Base-by-base conservation (phyloP, 2,888 invertebrate species). In the Sclerodermus sp. region DNA sequence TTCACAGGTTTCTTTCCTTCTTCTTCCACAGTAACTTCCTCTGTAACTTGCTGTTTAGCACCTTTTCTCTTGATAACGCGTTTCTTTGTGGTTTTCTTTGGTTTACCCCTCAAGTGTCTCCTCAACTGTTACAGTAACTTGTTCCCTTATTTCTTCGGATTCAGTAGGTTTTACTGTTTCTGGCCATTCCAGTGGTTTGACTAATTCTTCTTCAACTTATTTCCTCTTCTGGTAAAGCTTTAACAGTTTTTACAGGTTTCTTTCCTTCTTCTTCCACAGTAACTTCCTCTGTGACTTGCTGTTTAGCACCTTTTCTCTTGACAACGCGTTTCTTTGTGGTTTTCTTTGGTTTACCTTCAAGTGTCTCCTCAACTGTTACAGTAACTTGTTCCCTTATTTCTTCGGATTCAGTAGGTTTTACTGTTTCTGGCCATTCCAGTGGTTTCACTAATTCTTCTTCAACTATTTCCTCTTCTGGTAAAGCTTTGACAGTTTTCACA, bases 41-140 rank as follows among this genome's bases (percentile, higher is more conserved):
- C 62, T 10, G 53, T 64, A 31, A 52, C 53, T 18, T 56, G 38
- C 30, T 60, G 54, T 23, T 59, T 47, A 0, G 44, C 37, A 15
- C 62, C 63, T 29, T 54, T 60, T 4, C 58, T 57, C 39, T 54
- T 68, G 0, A 59, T 60, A 1, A 66, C 37, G 1, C 56, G 60
- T 49, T 67, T 61, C 5, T 49, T 60, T 0, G 52, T 67, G 0
- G 45, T 47, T 53, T 76, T 78, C 61, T 71, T 82, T 39, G 79
- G 70, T 45, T 75, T 68, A n/a, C 3, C 76, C 78, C 47, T 79
- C 79, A 60, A 78, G 71, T 57, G 81, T 82, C 1, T 51, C 32
- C 55, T 72, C 73, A 40, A 74, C 60, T 2, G 70, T 66, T 1
- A 73, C 53, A 1, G 61, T 62, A 0, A 65, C 53, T 38, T 64